Conservation (phyloP, 2,888 invertebrate genomes). For the Meliscaeva auricollis region DNA sequence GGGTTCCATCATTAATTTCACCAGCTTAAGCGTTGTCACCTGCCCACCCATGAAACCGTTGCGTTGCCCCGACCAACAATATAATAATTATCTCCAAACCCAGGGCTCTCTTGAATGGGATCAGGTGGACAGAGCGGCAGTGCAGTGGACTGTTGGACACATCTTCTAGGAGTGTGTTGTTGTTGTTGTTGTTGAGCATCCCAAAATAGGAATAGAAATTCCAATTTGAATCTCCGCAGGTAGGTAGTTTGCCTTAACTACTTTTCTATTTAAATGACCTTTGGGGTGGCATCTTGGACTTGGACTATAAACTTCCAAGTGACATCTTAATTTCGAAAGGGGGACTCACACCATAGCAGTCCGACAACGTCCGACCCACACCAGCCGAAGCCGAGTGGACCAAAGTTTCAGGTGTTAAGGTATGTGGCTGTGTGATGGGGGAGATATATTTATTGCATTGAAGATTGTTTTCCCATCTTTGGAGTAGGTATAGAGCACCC, state of each 20-base stretch:
- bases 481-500: slow-evolving; percentile 44
- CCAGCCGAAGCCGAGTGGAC: slow-evolving; percentile 9
- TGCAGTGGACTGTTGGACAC: no score
- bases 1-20: slow-evolving; percentile 71
- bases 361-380: not conserved
- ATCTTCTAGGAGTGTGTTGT: slow-evolving; percentile 77
- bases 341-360: no score
- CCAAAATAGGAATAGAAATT: slow-evolving; percentile 39
- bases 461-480: slow-evolving; percentile 52
- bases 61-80: slow-evolving; percentile 34
- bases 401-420: slow-evolving; percentile 34
- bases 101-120: slow-evolving; percentile 28
- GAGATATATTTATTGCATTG: slow-evolving; percentile 64
- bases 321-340: slow-evolving; percentile 68
- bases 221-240: slow-evolving; percentile 63
- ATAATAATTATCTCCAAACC: slow-evolving; percentile 40
- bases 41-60: slow-evolving; percentile 68
- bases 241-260: slow-evolving; percentile 69
- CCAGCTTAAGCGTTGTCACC: slow-evolving; percentile 69
- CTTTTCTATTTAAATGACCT: slow-evolving; percentile 71
- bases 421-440: slow-evolving; percentile 26
- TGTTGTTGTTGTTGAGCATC: slow-evolving; percentile 20
- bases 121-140: slow-evolving; percentile 26
- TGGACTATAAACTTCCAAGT: slow-evolving; percentile 54
- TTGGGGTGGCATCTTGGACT: slow-evolving; percentile 59